Base-by-base conservation (phyloP, 2,797 vertebrate species). In the Chaetodon trifasciatus region DNA sequence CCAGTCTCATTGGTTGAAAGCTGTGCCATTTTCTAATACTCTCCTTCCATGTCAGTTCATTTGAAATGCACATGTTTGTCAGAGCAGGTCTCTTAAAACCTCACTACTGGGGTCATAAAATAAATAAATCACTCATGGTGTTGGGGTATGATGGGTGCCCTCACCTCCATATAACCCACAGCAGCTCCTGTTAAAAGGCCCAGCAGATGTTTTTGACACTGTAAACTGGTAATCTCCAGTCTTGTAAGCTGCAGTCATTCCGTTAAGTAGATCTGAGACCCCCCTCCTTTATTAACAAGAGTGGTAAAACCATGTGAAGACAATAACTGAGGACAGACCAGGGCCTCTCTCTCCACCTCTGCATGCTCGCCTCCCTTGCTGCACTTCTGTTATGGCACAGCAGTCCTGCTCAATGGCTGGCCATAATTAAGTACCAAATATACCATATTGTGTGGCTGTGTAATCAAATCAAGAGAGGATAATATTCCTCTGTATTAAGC, bases 381-480 rank as follows among this genome's bases (percentile, higher is more conserved):
- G 70, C 80, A 74, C 89, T 96, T 96, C 96, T 96, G 96, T 96
- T 97, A 96, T 97, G 96, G 95, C 96, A 96, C 96, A 96, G 97
- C 94, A 93, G 96, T 87, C 95, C 95, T 96, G 96, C 96, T 97
- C 97, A 98, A 97, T 97, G 97, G 96, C 97, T 97, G 96, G 96
- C 96, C 96, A 97, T 98, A 98, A 98, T 99, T 98, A 98, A 98
- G 97, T 98, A 97, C 97, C 97, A 97, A 98, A 98, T 97, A 98
- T 96, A 97, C 97, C 98, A 99, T 98, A 99, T 98, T 99, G 98
- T 99, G 97, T 96, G 97, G 96, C 97, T 97, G 97, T 95, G 96
- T 99, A 99, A 99, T 99, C 97, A 98, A 99, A 99, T 99, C 97
- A 98, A 97, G 96, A 97, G 97, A 97, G 97, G 97, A 97, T 98